These are phyloP conservation scores for Hirudinaria manillensis DNA, from an alignment of 2,888 invertebrate species.

Conservation along the genomic window DNA sequence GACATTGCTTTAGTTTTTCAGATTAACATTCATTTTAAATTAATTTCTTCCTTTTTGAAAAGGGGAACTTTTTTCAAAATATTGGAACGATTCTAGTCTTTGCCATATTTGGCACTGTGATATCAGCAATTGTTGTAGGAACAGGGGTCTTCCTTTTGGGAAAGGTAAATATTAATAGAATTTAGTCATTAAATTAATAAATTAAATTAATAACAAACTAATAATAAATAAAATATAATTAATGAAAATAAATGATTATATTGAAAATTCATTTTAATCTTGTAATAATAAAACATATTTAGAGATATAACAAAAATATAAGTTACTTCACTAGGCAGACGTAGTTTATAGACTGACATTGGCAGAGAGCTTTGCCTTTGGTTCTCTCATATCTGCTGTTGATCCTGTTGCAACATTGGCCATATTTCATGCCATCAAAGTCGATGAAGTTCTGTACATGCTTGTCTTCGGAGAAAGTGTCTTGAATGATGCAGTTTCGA, in stretches of 20 bases:
- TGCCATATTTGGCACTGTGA: constrained; percentile 92
- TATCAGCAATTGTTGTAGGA: constrained; percentile 93
- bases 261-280: no score
- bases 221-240: not conserved
- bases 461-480: constrained; percentile 94
- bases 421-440: constrained; percentile 89
- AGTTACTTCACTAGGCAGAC: constrained; percentile 53
- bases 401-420: constrained; percentile 98
- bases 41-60: constrained; percentile 1
- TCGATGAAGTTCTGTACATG: constrained; percentile 77
- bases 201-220: not conserved
- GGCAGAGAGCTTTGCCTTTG: constrained; percentile 88
- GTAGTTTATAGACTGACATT: constrained; percentile 81
- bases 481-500: constrained; percentile 94
- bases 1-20: not conserved
- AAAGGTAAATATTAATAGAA: constrained; percentile 58
- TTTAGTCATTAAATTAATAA: constrained; percentile 29
- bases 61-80: constrained; percentile 71
- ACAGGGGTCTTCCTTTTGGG: constrained; percentile 91
- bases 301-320: no score
- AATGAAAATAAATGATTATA: no score
- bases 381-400: constrained; percentile 93
- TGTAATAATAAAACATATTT: no score
- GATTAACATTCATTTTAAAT: not conserved
- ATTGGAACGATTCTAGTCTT: constrained; percentile 97